Evolutionary conservation across 1,140 invertebrate genomes (phyloP).

Genomic region (Batillaria attramentaria): DNA sequence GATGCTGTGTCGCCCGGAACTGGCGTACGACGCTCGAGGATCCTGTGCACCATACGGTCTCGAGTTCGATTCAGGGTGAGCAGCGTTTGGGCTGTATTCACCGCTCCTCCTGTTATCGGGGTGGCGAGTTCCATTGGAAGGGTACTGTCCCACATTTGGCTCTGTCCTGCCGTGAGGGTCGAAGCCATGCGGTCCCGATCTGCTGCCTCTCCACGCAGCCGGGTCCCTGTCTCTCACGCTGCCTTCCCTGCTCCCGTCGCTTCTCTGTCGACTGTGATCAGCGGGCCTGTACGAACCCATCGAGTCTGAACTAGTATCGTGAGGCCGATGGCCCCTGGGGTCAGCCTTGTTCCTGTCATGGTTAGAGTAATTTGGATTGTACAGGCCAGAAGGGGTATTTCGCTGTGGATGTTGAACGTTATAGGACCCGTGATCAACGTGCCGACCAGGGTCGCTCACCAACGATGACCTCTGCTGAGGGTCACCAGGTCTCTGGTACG

Average conservation of each 20-base stretch:
- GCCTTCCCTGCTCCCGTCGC: background rate
- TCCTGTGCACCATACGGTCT: background rate
- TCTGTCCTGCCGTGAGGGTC: background rate
- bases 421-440: no score
- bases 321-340: no score
- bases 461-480: conserved; percentile 28
- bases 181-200: background rate
- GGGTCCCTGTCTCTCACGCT: background rate
- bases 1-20: conserved; percentile 5
- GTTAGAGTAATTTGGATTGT: no score
- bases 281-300: no score
- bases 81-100: background rate
- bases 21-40: conserved; percentile 25
- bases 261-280: no score
- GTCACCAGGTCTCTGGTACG: conserved; percentile 16
- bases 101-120: background rate
- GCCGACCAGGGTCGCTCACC: conserved; percentile 19
- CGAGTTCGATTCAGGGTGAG: background rate
- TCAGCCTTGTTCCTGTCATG: no score
- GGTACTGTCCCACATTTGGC: background rate
- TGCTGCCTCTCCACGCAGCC: background rate
- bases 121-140: background rate
- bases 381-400: no score
- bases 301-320: no score
- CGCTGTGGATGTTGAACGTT: no score